Evolutionary conservation across 2,797 vertebrate species (phyloP).

Genomic region (Platyrinchus mystaceus): DNA sequence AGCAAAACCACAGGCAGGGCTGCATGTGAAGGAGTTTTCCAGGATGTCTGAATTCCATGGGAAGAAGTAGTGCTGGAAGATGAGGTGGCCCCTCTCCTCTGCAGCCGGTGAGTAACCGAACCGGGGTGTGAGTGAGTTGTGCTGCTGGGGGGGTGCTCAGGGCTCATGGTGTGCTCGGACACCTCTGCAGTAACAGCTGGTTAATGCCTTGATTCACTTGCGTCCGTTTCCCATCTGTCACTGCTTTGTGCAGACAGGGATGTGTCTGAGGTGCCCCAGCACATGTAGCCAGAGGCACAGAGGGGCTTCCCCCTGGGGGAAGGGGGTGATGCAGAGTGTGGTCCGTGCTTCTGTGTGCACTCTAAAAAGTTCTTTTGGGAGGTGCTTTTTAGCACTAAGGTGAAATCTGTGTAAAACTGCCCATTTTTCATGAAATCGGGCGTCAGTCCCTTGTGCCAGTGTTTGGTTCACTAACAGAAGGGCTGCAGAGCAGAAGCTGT

Average conservation of each 20-base stretch:
- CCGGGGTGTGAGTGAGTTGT: rapidly evolving
- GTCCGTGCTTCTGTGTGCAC: background rate
- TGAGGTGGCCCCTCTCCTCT: background rate
- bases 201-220: background rate
- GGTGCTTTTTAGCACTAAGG: background rate
- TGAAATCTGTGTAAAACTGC: background rate
- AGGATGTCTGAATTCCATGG: background rate
- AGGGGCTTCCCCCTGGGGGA: background rate
- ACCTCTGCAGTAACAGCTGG: rapidly evolving
- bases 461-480: background rate
- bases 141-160: background rate
- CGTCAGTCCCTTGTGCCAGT: background rate
- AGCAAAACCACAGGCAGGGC: background rate
- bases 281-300: rapidly evolving
- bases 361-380: background rate
- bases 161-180: rapidly evolving
- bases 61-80: background rate
- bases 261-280: rapidly evolving
- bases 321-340: background rate
- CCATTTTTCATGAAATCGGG: background rate
- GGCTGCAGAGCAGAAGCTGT: background rate
- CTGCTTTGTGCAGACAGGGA: background rate
- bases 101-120: background rate
- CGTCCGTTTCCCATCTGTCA: background rate
- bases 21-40: background rate